These are phyloP conservation scores for Drosophila mauritiana DNA, from an alignment of 1,140 invertebrate genomes.

Conservation along the genomic window DNA sequence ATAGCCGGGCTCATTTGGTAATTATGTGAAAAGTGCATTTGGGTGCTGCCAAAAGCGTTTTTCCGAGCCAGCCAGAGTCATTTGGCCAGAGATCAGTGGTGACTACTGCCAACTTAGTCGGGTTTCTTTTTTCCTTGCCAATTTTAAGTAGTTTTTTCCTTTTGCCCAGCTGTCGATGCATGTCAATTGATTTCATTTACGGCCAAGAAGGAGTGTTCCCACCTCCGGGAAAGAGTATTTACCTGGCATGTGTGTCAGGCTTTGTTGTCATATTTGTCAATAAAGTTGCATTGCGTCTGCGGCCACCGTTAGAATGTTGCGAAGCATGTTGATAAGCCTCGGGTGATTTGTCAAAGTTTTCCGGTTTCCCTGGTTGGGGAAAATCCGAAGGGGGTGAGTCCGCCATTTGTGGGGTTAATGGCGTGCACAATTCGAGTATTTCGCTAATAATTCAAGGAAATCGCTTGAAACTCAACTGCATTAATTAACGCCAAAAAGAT, in stretches of 20 bases:
- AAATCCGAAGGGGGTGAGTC: slow-evolving; percentile 4
- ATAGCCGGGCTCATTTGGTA: slow-evolving; percentile 73
- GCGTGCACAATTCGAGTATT: slow-evolving; percentile 39
- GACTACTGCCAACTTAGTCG: slow-evolving; percentile 27
- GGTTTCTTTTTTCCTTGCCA: slow-evolving; percentile 16
- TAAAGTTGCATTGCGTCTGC: slow-evolving; percentile 45
- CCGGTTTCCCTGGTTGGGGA: background rate
- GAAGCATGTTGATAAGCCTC: slow-evolving; percentile 28
- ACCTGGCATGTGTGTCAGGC: slow-evolving; percentile 44
- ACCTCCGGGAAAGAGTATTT: slow-evolving; percentile 30
- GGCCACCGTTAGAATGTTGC: slow-evolving; percentile 49
- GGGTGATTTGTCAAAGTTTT: slow-evolving; percentile 45
- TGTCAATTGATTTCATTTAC: slow-evolving; percentile 76
- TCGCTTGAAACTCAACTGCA: background rate
- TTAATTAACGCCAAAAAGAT: slow-evolving; percentile 12
- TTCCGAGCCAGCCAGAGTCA: slow-evolving; percentile 49
- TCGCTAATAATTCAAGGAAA: slow-evolving; percentile 22
- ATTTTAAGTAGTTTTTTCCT: background rate
- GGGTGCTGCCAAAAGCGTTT: slow-evolving; percentile 64
- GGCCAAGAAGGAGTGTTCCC: slow-evolving; percentile 53
- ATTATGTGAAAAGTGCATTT: slow-evolving; percentile 82
- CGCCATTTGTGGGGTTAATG: slow-evolving; percentile 39
- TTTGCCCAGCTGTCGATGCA: slow-evolving; percentile 68
- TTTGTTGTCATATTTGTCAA: slow-evolving; percentile 68
- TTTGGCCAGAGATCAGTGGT: slow-evolving; percentile 48